A percentile compares a stretch with the other conserved stretches of the same genome.
These are phyloP conservation scores for Narcine bancroftii DNA, from an alignment of 2,113 vertebrate genomes.

Conservation along the genomic window DNA sequence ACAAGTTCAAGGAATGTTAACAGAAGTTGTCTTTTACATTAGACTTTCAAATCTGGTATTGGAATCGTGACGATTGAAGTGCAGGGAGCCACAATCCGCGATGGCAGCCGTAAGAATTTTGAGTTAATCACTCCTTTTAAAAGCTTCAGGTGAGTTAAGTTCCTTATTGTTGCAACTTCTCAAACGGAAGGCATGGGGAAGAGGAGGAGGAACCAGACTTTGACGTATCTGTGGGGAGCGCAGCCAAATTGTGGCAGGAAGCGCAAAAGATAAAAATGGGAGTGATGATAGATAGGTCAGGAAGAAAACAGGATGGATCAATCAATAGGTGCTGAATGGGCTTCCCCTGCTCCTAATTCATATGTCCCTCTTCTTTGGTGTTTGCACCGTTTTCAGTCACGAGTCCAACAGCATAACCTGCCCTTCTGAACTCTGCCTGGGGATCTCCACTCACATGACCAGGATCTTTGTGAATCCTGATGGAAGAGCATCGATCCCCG, in stretches of 20 bases:
- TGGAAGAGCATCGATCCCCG: neutral
- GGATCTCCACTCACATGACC: neutral
- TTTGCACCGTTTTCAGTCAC: neutral
- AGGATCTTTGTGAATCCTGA: neutral
- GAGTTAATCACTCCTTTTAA: slow-evolving; percentile 88
- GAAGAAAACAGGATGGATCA: too few relatives aligned
- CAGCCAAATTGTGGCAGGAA: neutral
- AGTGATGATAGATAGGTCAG: too few relatives aligned
- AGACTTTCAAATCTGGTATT: slow-evolving; percentile 85
- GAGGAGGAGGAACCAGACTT: neutral
- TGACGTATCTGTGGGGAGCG: neutral
- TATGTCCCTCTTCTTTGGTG: neutral
- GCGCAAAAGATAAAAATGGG: too few relatives aligned
- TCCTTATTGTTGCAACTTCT: neutral
- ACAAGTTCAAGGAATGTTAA: neutral
- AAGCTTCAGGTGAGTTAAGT: slow-evolving; percentile 75
- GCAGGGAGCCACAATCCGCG: slow-evolving; percentile 77
- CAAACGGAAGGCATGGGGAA: slow-evolving; percentile 2
- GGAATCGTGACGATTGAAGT: slow-evolving; percentile 83
- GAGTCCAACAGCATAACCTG: too few relatives aligned
- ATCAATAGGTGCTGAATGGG: too few relatives aligned
- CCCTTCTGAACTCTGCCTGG: too few relatives aligned
- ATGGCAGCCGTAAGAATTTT: slow-evolving; percentile 78
- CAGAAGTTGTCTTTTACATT: slow-evolving; percentile 25
- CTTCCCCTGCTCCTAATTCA: too few relatives aligned